Evolutionary conservation across 2,888 invertebrate genomes (phyloP), one percentile per base, ranked within the genome.

Genomic region (Leptopilina syphax): DNA sequence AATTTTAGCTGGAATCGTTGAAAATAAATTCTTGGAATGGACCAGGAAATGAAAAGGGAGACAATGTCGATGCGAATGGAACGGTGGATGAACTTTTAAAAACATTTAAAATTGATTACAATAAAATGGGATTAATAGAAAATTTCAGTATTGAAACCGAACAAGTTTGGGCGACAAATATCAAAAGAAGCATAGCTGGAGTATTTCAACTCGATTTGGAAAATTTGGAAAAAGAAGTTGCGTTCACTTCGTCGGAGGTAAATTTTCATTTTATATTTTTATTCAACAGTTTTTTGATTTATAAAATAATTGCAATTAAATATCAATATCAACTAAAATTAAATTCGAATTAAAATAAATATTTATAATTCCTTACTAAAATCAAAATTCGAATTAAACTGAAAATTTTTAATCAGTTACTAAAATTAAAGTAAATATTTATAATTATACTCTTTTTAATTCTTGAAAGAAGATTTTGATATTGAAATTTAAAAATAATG

Each of bases 101-200:
- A 78, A 90, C 91, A 47, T 92, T 92, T 78, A 87, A 87, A 81
- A 84, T 90, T 5, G 83, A 84, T 7, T 89, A 91, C 65, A 63
- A 63, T 8, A 85, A 85, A 12, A 85, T 85, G 79, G 91, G 91
- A 3, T 85, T 89, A 9, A 81, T 90, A 7, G 85, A 89, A 83
- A 91, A 91, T 85, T 89, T 92, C 41, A 91, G 89, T 66, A 85
- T 87, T 9, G 89, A 88, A 82, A 77, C 81, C 47, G 95, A 95
- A 85, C 94, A 95, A 0, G 92, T 93, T 1, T 96, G 95, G 95
- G 93, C 94, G 0, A 94, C 93, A 34, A 96, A 96, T 87, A 93
- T 96, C 79, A 95, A 95, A 88, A 92, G 95, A 76, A 95, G 95
- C 0, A 92, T 96, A 67, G 94, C 95, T 0, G 93, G 95, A 18